phyloP scores from a whole-genome alignment of 2,797 vertebrate genomes.

The Echeneis naucrates region DNA sequence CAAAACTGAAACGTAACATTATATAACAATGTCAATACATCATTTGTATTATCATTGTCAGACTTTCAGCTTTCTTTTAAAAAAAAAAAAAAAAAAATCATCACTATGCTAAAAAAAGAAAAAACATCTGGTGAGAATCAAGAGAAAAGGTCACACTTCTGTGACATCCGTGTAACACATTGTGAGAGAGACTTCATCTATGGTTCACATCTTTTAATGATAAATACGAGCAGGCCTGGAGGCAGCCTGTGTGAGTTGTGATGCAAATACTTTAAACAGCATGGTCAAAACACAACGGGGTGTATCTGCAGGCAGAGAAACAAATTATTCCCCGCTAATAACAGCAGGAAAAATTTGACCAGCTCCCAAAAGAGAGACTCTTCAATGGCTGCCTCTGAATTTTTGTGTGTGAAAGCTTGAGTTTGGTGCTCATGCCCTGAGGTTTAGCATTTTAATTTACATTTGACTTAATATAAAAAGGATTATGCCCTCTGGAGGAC shows the following conservation, averaged over 20 bases:
- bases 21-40: not conserved
- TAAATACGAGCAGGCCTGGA: constrained; percentile 18
- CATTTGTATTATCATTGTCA: not conserved
- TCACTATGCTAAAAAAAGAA: not conserved
- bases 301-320: constrained; percentile 19
- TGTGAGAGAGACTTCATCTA: not conserved
- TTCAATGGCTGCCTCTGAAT: not conserved
- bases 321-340: constrained; percentile 2
- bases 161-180: constrained; percentile 18
- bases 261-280: constrained; percentile 54
- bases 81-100: not conserved
- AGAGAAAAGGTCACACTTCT: not conserved
- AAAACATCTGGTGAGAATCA: not conserved
- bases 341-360: not conserved
- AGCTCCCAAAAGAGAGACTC: not conserved
- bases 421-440: not conserved
- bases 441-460: not conserved
- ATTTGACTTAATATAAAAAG: not conserved
- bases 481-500: not conserved
- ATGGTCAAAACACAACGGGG: constrained; percentile 22
- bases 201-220: constrained; percentile 27
- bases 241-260: constrained; percentile 40
- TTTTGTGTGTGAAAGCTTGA: not conserved
- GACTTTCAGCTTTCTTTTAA: not conserved
- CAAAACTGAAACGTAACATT: constrained; percentile 58